Evolutionary conservation across 2,113 vertebrate species (phyloP).

Genomic region (Cyprinodon tularosa): DNA sequence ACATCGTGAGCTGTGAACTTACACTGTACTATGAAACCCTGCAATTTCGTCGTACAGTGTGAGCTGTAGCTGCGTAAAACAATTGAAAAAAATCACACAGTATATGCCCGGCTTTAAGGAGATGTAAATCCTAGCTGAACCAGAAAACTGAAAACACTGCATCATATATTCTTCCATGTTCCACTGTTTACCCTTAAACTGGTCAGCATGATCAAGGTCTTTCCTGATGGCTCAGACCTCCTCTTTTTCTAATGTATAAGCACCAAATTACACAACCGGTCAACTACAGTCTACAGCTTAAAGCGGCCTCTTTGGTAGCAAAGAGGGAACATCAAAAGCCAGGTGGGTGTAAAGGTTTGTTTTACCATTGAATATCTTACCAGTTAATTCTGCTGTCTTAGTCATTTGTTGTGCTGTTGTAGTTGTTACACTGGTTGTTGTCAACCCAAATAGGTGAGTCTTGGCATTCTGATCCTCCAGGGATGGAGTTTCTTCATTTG

Average conservation of each 20-base stretch:
- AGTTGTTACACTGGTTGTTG: conserved; percentile 21
- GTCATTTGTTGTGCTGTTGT: conserved; percentile 27
- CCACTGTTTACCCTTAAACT: background rate
- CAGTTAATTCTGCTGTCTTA: conserved; percentile 31
- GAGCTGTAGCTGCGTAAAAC: too few relatives aligned
- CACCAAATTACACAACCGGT: background rate
- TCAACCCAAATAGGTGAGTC: conserved; percentile 30
- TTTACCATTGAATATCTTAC: conserved; percentile 41
- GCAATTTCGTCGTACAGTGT: too few relatives aligned
- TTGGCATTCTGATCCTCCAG: conserved; percentile 22
- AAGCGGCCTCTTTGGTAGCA: background rate
- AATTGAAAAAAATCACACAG: too few relatives aligned
- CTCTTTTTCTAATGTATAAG: background rate
- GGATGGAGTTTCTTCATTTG: conserved; percentile 10
- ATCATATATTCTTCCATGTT: background rate
- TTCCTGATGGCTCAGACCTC: background rate
- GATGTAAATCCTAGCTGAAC: background rate
- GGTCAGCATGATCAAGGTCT: background rate
- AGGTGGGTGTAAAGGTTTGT: background rate
- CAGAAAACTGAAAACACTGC: background rate
- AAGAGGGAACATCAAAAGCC: background rate
- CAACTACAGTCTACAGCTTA: background rate
- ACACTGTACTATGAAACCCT: too few relatives aligned
- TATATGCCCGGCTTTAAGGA: background rate
- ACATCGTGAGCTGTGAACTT: too few relatives aligned